phyloP scores from a whole-genome alignment of 2,888 invertebrate genomes.

The Anthophora plumipes region DNA sequence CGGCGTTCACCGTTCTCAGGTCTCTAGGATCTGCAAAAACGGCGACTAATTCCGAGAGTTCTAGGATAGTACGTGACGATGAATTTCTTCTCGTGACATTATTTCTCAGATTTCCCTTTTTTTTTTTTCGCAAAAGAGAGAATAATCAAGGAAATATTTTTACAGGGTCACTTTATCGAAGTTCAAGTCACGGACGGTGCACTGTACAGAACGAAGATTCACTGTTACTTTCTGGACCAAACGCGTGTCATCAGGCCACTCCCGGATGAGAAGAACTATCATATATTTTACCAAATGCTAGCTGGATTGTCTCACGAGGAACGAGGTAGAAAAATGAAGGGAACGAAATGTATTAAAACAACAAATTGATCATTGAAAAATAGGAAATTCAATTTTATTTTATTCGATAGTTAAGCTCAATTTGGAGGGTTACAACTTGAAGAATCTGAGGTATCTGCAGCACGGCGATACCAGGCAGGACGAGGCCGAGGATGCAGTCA shows the following conservation, averaged over 20 bases:
- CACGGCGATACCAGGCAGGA: constrained; percentile 90
- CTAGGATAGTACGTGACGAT: constrained; percentile 91
- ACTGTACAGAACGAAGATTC: constrained; percentile 97
- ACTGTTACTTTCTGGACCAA: constrained; percentile 97
- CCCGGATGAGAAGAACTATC: constrained; percentile 96
- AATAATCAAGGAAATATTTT: constrained; percentile 48
- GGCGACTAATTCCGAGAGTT: constrained; percentile 95
- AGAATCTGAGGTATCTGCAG: constrained; percentile 93
- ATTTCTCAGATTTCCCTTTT: not conserved
- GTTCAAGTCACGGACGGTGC: constrained; percentile 98
- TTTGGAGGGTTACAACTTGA: constrained; percentile 93
- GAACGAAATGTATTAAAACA: no score
- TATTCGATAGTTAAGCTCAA: constrained; percentile 89
- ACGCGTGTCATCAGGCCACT: constrained; percentile 95
- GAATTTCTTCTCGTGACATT: not conserved
- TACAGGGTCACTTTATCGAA: constrained; percentile 97
- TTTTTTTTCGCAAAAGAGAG: not conserved
- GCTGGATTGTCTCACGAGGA: constrained; percentile 95
- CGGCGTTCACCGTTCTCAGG: constrained; percentile 96
- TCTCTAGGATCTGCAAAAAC: constrained; percentile 97
- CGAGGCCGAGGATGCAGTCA: constrained; percentile 89
- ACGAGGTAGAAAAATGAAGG: constrained; percentile 86
- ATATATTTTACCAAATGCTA: constrained; percentile 98
- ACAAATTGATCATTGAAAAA: no score
- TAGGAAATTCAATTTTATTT: constrained; percentile 31